These are phyloP conservation scores for Pseudochromis fuscus DNA, from an alignment of 2,797 vertebrate genomes.

Conservation along the genomic window DNA sequence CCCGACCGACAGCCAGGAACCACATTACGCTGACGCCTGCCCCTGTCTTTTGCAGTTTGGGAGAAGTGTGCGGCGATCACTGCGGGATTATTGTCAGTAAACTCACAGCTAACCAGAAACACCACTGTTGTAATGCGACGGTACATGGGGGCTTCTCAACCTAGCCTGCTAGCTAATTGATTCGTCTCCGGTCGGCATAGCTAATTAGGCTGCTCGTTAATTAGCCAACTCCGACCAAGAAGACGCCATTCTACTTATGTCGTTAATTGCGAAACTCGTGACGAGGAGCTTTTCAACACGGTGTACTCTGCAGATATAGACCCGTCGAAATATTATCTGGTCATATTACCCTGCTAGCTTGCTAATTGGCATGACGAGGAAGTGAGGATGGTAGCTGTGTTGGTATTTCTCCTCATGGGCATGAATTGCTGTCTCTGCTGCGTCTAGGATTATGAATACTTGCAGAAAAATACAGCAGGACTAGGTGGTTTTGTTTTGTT, in stretches of 20 bases:
- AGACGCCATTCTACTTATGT: constrained; percentile 3
- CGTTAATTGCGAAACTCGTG: constrained; percentile 39
- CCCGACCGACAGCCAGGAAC: constrained; percentile 10
- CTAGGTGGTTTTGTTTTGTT: not conserved
- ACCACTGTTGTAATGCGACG: constrained; percentile 81
- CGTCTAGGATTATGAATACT: constrained; percentile 23
- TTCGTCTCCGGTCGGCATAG: constrained; percentile 76
- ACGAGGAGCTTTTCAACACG: constrained; percentile 34
- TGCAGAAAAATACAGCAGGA: constrained; percentile 7
- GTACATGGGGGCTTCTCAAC: constrained; percentile 61
- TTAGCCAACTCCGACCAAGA: constrained; percentile 70
- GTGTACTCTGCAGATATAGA: constrained; percentile 39
- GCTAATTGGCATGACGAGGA: constrained; percentile 87
- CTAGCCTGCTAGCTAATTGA: constrained; percentile 86
- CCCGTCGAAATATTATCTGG: constrained; percentile 65
- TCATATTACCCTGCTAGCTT: constrained; percentile 79
- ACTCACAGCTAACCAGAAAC: constrained; percentile 60
- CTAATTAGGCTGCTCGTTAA: constrained; percentile 86
- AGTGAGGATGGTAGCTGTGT: constrained; percentile 76
- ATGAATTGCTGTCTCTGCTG: constrained; percentile 29
- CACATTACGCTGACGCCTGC: constrained; percentile 15
- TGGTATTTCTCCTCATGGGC: constrained; percentile 73
- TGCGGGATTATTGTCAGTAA: constrained; percentile 50
- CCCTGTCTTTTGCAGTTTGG: constrained; percentile 40
- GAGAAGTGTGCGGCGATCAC: constrained; percentile 35